A percentile compares a stretch with the other conserved stretches of the same genome.
phyloP scores from a whole-genome alignment of 2,797 vertebrate genomes.

The Eospalax fontanierii region DNA sequence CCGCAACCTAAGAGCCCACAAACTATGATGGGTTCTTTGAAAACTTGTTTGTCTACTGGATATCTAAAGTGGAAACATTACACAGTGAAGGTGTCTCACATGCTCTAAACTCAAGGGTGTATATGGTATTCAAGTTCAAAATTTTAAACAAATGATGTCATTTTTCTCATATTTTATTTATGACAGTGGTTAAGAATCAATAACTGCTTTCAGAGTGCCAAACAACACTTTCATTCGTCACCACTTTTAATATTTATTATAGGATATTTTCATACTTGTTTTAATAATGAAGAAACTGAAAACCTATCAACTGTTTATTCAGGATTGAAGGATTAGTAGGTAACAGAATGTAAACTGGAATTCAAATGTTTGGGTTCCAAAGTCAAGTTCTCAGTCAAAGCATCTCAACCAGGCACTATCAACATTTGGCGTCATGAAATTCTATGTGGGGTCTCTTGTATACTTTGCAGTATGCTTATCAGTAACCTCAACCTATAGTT shows the following conservation, averaged over 20 bases:
- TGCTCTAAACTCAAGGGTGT: neutral
- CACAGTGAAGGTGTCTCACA: neutral
- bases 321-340: neutral
- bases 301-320: neutral
- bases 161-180: constrained; percentile 13
- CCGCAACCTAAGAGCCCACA: too few relatives aligned
- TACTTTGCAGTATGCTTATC: too few relatives aligned
- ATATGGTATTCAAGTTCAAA: neutral
- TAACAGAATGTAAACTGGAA: neutral
- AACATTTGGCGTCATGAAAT: neutral
- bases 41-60: too few relatives aligned
- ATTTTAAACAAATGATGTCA: neutral
- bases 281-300: neutral
- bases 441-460: neutral
- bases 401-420: neutral
- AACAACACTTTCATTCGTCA: neutral
- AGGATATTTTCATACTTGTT: neutral
- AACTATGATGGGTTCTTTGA: too few relatives aligned
- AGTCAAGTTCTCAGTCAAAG: neutral
- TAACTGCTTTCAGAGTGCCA: neutral
- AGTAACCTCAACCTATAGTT: too few relatives aligned
- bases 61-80: neutral
- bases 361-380: neutral
- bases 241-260: neutral
- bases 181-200: neutral